Conservation (phyloP, 2,888 invertebrate genomes). For the Abrostola tripartita region DNA sequence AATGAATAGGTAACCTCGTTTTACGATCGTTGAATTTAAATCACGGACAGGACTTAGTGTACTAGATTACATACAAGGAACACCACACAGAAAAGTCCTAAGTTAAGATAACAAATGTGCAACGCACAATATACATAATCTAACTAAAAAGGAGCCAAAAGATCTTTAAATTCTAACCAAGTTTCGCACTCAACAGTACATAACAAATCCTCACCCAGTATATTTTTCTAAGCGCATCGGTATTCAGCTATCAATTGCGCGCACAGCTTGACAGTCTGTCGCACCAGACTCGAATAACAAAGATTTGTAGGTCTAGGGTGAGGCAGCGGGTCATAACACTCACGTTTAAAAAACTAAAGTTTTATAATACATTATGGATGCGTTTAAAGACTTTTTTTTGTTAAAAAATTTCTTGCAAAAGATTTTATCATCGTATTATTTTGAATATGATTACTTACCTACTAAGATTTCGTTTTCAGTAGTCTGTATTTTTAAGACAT, state of each 20-base stretch:
- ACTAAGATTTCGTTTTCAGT: no score
- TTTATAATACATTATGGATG: not conserved
- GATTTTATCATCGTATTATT: not conserved
- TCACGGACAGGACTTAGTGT: no score
- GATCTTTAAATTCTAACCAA: no score
- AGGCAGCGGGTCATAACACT: constrained; percentile 21
- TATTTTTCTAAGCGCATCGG: not conserved
- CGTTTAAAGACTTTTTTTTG: not conserved
- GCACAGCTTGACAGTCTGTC: constrained; percentile 10
- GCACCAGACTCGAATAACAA: constrained; percentile 5
- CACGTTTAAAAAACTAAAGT: constrained; percentile 2
- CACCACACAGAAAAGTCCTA: no score
- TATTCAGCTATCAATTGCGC: constrained; percentile 14
- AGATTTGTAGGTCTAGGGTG: constrained; percentile 14
- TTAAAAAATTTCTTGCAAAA: not conserved
- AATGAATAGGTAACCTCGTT: no score
- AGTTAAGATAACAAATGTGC: no score
- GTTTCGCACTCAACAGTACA: not conserved
- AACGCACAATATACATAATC: no score
- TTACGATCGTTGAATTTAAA: no score
- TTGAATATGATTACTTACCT: no score
- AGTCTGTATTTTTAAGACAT: no score
- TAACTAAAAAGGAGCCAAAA: no score
- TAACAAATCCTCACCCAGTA: not conserved
- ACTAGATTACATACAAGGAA: no score